Percentiles rank a stretch among this genome's conserved stretches.
These are phyloP conservation scores for Vicugna pacos DNA, from an alignment of 2,113 vertebrate genomes.

Conservation along the genomic window DNA sequence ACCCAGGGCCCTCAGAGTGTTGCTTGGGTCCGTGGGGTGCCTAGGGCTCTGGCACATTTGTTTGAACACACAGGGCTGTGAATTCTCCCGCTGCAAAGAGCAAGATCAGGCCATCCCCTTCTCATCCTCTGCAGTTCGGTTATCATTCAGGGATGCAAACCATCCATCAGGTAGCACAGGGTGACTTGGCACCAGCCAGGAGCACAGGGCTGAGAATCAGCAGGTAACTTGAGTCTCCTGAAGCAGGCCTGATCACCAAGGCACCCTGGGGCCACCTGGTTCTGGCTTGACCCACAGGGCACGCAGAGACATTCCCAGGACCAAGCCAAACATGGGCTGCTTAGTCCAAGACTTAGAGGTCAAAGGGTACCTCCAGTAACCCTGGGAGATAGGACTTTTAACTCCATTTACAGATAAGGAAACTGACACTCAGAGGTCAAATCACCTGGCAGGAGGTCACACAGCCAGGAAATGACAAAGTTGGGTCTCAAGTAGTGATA, in stretches of 20 bases:
- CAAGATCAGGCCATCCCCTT: neutral
- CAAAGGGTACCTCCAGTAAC: neutral
- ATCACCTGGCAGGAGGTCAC: neutral
- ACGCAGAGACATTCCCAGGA: neutral
- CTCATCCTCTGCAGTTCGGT: neutral
- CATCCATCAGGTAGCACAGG: neutral
- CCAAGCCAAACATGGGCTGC: neutral
- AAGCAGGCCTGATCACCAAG: neutral
- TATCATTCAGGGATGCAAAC: neutral
- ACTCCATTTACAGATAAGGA: neutral
- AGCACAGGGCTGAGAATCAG: neutral
- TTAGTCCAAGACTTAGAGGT: neutral
- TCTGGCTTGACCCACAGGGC: neutral
- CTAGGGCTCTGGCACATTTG: neutral
- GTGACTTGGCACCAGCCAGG: neutral
- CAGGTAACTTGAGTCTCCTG: neutral
- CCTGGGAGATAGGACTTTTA: neutral
- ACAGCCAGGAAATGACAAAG: neutral
- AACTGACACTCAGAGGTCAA: neutral
- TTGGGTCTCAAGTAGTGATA: neutral
- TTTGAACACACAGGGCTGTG: neutral
- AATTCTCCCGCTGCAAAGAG: neutral
- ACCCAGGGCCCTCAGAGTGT: neutral
- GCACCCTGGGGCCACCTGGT: neutral
- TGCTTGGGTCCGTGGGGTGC: fast-evolving